Evolutionary conservation across 2,888 invertebrate species (phyloP).

Genomic region (Drosophila yooni): DNA sequence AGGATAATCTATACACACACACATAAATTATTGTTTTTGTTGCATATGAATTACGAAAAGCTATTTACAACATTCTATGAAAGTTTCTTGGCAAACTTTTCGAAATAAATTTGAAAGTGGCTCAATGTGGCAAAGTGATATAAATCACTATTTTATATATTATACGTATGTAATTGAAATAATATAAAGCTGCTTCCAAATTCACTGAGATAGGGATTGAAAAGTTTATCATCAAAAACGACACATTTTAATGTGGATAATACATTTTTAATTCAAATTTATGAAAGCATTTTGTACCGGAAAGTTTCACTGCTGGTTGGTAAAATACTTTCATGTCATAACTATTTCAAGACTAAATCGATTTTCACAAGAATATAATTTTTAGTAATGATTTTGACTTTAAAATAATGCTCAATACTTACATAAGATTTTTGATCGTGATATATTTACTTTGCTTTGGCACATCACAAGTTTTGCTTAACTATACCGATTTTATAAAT

Average conservation of each 20-base stretch:
- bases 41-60: neutral
- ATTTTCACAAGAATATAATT: neutral
- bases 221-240: neutral
- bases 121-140: neutral
- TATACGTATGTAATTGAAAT: neutral
- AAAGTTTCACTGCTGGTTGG: neutral
- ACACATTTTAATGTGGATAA: neutral
- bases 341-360: neutral
- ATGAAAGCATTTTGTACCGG: neutral
- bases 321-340: neutral
- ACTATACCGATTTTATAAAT: neutral
- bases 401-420: neutral
- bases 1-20: conserved; percentile 17
- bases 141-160: neutral
- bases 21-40: conserved; percentile 22
- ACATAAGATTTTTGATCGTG: neutral
- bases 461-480: neutral
- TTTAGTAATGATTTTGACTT: neutral
- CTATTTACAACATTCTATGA: neutral
- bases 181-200: neutral
- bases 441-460: neutral
- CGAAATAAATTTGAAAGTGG: neutral
- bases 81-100: neutral
- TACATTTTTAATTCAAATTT: neutral
- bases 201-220: neutral